A percentile compares a stretch with the other conserved stretches of the same genome.
Conservation (phyloP, 1,140 invertebrate genomes). For the Hetaerina americana region DNA sequence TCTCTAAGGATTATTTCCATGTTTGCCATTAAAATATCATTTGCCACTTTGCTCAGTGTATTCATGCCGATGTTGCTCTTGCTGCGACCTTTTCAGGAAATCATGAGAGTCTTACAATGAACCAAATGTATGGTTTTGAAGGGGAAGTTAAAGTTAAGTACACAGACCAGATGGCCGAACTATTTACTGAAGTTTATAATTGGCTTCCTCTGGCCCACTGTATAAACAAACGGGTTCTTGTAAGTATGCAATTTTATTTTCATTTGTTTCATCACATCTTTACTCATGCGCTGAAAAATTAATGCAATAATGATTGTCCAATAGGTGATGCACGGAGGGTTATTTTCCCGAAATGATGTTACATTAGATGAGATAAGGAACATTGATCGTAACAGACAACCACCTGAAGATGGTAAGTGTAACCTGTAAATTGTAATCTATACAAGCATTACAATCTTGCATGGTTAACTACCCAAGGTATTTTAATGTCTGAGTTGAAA, state of each 20-base stretch:
- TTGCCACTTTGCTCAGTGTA: too few species aligned
- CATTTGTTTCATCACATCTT: neutral
- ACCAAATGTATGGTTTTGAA: constrained; percentile 98
- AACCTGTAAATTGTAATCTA: too few species aligned
- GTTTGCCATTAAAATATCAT: too few species aligned
- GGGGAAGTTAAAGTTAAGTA: constrained; percentile 96
- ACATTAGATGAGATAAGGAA: constrained; percentile 80
- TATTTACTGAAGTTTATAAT: constrained; percentile 98
- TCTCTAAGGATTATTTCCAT: too few species aligned
- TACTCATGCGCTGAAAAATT: neutral
- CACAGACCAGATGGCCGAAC: constrained; percentile 81
- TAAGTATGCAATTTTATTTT: constrained; percentile 30
- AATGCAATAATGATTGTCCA: neutral
- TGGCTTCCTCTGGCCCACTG: constrained; percentile 93
- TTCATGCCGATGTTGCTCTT: neutral
- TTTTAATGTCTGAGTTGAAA: too few species aligned
- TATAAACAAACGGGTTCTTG: constrained; percentile 81
- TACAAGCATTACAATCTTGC: too few species aligned
- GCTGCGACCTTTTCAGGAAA: constrained; percentile 55
- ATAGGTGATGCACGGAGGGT: constrained; percentile 87
- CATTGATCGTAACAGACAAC: constrained; percentile 85
- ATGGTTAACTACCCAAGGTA: too few species aligned
- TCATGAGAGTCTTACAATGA: constrained; percentile 96
- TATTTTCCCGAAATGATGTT: constrained; percentile 81
- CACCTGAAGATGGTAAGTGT: constrained; percentile 83